Base-by-base conservation (phyloP, 2,888 invertebrate species). In the Harpalus rufipes region DNA sequence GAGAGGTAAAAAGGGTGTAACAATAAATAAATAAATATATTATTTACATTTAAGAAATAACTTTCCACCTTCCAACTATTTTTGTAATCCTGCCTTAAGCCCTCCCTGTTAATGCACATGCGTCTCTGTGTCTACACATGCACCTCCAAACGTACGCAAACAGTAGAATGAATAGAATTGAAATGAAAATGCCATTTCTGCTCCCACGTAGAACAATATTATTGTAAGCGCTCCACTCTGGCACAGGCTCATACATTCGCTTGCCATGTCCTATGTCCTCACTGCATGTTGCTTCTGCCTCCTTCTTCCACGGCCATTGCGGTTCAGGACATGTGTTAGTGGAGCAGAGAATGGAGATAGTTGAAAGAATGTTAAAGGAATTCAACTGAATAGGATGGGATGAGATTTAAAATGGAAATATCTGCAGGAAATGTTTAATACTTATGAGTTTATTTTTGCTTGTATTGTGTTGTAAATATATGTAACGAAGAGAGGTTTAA, bases 161-260 rank as follows among this genome's bases (percentile, higher is more conserved):
- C 72, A 74, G 41, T 74, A 78, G 78, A 85, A 81, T 84, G 85
- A 85, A 86, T 86, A 86, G 85, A 86, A 85, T 87, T 86, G 85
- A 86, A 86, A 86, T 87, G 86, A 86, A 87, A 86, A 86, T 84
- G 86, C 81, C 85, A 85, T 86, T 86, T 85, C 85, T 84, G 79
- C 78, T 80, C 78, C 81, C 86, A 86, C 85, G 86, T 86, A 85
- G 86, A 87, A 87, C 86, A 87, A 87, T 86, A 87, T 87, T 87
- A 86, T 86, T 86, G 81, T 86, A 86, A 86, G 86, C 80, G 86
- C 85, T 80, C 86, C 59, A 81, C 58, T 41, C 59, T 18, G 18
- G 21, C 61, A 59, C 84, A 39, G 59, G 76, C 56, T 56, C 79
- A 56, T 65, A 65, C 68, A 80, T 32, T 16, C 14, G 59, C 25